Evolutionary conservation across 2,797 vertebrate genomes (phyloP).

Genomic region (Graptemys geographica): DNA sequence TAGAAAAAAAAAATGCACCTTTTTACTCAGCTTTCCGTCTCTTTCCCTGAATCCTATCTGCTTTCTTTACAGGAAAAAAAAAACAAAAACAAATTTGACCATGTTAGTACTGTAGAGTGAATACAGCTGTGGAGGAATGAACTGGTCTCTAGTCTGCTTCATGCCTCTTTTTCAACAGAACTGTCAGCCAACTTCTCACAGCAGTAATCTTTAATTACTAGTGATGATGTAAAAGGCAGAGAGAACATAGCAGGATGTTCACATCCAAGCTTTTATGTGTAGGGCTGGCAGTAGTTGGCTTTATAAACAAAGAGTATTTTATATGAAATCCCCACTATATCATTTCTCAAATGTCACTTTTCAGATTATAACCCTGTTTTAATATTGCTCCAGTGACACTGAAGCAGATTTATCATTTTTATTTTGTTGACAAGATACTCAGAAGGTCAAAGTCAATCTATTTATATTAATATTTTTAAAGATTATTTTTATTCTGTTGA

Average conservation of each 20-base stretch:
- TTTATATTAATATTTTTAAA: slow-evolving; percentile 61
- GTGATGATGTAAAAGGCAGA: slow-evolving; percentile 48
- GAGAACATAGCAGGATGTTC: not conserved
- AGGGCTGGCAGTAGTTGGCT: not conserved
- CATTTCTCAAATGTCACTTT: slow-evolving; percentile 60
- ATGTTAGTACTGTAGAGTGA: not conserved
- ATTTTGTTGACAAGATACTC: slow-evolving; percentile 71
- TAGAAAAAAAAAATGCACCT: not conserved
- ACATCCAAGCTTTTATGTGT: not conserved
- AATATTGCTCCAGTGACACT: not conserved
- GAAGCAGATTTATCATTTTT: slow-evolving; percentile 58
- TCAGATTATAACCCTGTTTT: slow-evolving; percentile 31
- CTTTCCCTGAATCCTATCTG: not conserved
- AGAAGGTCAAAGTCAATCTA: slow-evolving; percentile 66
- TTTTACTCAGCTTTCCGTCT: not conserved
- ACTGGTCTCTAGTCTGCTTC: not conserved
- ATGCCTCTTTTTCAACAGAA: not conserved
- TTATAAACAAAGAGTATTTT: slow-evolving; percentile 7
- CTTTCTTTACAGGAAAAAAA: not conserved
- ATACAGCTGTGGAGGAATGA: not conserved
- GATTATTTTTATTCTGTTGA: slow-evolving; percentile 69
- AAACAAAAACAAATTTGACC: not conserved
- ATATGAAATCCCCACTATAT: accelerated
- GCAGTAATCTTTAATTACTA: slow-evolving; percentile 64
- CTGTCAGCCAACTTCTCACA: slow-evolving; percentile 65